Conservation (phyloP, 2,797 vertebrate species). For the Cyclopterus lumpus region DNA sequence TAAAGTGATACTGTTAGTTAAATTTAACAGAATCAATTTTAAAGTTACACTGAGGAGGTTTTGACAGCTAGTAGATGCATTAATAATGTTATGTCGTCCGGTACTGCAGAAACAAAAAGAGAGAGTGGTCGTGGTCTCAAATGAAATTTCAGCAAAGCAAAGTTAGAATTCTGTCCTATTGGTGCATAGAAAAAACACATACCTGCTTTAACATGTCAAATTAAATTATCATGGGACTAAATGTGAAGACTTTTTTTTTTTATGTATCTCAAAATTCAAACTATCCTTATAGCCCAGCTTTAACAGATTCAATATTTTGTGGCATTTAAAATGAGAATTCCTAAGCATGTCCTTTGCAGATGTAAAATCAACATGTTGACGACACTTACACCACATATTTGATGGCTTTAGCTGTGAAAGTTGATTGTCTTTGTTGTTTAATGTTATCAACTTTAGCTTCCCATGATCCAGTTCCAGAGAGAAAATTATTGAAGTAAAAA, state of each 20-base stretch:
- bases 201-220: background rate
- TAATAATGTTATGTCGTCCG: background rate
- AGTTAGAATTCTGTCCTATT: background rate
- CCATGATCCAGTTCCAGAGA: background rate
- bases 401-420: conserved; percentile 71
- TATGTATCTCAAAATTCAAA: background rate
- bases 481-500: conserved; percentile 47
- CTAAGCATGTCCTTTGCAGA: background rate
- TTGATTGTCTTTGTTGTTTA: rapidly evolving
- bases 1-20: background rate
- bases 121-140: background rate
- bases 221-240: background rate
- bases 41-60: background rate
- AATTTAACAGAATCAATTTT: background rate
- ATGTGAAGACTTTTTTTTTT: background rate
- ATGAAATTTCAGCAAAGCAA: background rate
- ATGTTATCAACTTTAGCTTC: background rate
- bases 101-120: background rate
- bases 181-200: background rate
- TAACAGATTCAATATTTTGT: background rate
- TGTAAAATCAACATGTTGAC: background rate
- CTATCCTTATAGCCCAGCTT: background rate
- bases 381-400: conserved; percentile 70
- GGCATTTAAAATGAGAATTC: background rate
- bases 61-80: background rate